Conservation (phyloP, 2,888 invertebrate genomes). For the Dastarcus helophoroides region DNA sequence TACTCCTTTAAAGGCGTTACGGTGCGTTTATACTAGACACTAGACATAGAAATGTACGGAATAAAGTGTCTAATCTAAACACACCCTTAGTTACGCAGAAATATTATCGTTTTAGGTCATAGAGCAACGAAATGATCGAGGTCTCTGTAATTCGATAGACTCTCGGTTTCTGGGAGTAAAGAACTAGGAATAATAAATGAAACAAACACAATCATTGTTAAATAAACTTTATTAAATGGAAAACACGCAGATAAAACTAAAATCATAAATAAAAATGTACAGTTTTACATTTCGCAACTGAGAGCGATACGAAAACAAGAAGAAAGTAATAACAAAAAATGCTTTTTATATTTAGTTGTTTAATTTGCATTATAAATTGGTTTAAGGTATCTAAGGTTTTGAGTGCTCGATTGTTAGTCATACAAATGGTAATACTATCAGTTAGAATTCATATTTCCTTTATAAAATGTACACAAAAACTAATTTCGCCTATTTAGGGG, state of each 20-base stretch:
- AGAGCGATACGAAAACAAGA: constrained; percentile 10
- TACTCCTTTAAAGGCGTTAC: too few relatives aligned
- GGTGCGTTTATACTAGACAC: too few relatives aligned
- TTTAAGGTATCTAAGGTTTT: constrained; percentile 22
- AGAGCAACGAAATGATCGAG: too few relatives aligned
- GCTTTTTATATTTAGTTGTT: constrained; percentile 14
- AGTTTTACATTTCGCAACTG: constrained; percentile 14
- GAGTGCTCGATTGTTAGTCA: constrained; percentile 20
- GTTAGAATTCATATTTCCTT: constrained; percentile 23
- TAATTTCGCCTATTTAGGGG: constrained; percentile 17
- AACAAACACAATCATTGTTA: constrained; percentile 15
- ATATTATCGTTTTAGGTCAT: too few relatives aligned
- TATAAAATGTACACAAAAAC: constrained; percentile 29
- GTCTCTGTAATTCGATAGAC: too few relatives aligned
- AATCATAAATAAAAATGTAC: constrained; percentile 25
- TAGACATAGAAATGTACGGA: too few relatives aligned
- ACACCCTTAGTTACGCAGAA: too few relatives aligned
- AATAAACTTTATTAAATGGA: constrained; percentile 25
- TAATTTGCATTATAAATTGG: constrained; percentile 16
- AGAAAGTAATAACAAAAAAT: constrained; percentile 7
- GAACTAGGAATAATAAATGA: too few relatives aligned
- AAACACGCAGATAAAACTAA: constrained; percentile 26
- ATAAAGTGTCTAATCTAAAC: too few relatives aligned
- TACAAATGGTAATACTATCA: constrained; percentile 25
- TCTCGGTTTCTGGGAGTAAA: too few relatives aligned